phyloP scores from a whole-genome alignment of 1,140 invertebrate genomes.

The Zaprionus ornatus region DNA sequence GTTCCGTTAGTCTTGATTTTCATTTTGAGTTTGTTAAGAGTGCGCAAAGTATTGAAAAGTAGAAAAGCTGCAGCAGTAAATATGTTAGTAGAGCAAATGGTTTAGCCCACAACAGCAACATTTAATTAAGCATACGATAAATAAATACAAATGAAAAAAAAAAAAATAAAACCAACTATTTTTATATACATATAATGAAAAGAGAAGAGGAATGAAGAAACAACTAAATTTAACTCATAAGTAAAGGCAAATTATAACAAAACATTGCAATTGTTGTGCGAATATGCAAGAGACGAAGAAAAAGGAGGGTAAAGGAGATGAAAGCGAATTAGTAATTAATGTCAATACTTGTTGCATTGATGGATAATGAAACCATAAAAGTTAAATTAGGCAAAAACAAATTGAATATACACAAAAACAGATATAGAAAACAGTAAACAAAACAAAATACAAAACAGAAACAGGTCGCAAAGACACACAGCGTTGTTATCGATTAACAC shows the following conservation, averaged over 20 bases:
- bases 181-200: constrained; percentile 70
- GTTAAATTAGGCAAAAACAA: constrained; percentile 45
- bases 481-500: constrained; percentile 42
- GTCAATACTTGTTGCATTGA: constrained; percentile 48
- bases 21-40: constrained; percentile 37
- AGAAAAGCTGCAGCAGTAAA: constrained; percentile 42
- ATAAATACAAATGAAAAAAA: constrained; percentile 38
- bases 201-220: constrained; percentile 9
- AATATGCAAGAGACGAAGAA: background rate
- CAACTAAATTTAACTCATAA: constrained; percentile 52
- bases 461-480: constrained; percentile 33
- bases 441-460: constrained; percentile 10
- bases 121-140: constrained; percentile 78
- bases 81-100: constrained; percentile 57
- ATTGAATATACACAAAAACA: constrained; percentile 27
- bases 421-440: background rate
- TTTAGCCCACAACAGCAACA: constrained; percentile 73
- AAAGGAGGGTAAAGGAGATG: background rate
- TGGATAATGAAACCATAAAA: constrained; percentile 20
- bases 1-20: constrained; percentile 29
- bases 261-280: constrained; percentile 37
- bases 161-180: constrained; percentile 60
- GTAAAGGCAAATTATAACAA: constrained; percentile 61
- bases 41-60: constrained; percentile 62
- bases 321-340: constrained; percentile 60